These are phyloP conservation scores for Pachypsylla venusta DNA, from an alignment of 1,140 invertebrate genomes.

Conservation along the genomic window DNA sequence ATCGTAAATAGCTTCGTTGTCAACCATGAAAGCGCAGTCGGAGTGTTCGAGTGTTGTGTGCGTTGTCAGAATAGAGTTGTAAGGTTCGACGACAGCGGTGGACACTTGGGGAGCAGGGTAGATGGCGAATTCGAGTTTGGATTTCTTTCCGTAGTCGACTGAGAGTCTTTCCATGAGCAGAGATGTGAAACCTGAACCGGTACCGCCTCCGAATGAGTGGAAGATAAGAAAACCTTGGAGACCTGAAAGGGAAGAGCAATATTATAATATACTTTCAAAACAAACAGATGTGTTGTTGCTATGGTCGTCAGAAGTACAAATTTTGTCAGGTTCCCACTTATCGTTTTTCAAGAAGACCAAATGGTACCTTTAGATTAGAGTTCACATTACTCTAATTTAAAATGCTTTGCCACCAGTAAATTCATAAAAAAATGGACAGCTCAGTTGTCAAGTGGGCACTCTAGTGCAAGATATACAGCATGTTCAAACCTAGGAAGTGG, in stretches of 20 bases:
- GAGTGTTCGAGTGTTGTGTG: constrained; percentile 56
- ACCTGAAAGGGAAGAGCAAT: constrained; percentile 31
- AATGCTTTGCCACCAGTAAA: too few relatives aligned
- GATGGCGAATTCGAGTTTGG: constrained; percentile 50
- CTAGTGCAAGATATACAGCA: too few relatives aligned
- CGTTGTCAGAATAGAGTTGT: constrained; percentile 63
- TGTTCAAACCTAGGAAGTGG: too few relatives aligned
- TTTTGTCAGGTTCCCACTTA: too few relatives aligned
- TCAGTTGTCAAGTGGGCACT: too few relatives aligned
- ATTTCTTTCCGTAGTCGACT: constrained; percentile 50
- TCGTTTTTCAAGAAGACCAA: too few relatives aligned
- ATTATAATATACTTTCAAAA: too few relatives aligned
- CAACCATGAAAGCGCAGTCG: constrained; percentile 51
- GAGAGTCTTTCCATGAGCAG: constrained; percentile 49
- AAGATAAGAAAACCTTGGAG: constrained; percentile 54
- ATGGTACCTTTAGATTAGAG: too few relatives aligned
- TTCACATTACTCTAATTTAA: too few relatives aligned
- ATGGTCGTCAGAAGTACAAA: too few relatives aligned
- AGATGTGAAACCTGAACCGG: constrained; percentile 51
- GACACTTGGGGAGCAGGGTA: constrained; percentile 48
- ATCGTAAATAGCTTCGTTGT: constrained; percentile 56
- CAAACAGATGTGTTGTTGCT: too few relatives aligned
- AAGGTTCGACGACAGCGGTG: constrained; percentile 54
- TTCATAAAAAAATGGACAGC: too few relatives aligned
- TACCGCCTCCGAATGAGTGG: constrained; percentile 62